Conservation (phyloP, 2,797 vertebrate genomes). For the Oreochromis mossambicus region DNA sequence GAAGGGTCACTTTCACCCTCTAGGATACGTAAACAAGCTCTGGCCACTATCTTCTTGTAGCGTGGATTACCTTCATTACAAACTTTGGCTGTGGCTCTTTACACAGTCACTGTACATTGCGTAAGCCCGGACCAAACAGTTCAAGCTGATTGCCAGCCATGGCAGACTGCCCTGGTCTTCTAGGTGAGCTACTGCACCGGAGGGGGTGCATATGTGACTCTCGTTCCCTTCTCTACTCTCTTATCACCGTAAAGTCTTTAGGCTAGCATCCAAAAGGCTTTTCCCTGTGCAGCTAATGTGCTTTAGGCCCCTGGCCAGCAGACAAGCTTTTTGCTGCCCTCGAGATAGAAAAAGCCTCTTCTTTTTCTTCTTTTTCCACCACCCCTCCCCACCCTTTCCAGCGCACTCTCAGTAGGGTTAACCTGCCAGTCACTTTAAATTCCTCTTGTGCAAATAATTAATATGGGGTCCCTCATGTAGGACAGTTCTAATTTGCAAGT, state of each 20-base stretch:
- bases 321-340: slow-evolving; percentile 70
- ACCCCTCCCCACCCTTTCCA: slow-evolving; percentile 7
- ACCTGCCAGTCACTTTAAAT: slow-evolving; percentile 78
- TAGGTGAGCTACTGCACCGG: slow-evolving; percentile 55
- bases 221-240: slow-evolving; percentile 51
- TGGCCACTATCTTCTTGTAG: slow-evolving; percentile 24
- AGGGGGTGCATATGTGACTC: slow-evolving; percentile 49
- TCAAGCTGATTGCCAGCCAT: slow-evolving; percentile 44
- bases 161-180: slow-evolving; percentile 41
- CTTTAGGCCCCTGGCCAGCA: slow-evolving; percentile 74
- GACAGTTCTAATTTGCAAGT: slow-evolving; percentile 81
- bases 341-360: slow-evolving; percentile 66
- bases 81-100: slow-evolving; percentile 30
- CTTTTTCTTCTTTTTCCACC: slow-evolving; percentile 42
- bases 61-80: slow-evolving; percentile 49
- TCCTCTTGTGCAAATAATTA: slow-evolving; percentile 81
- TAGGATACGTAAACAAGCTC: slow-evolving; percentile 33
- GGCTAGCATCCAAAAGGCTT: slow-evolving; percentile 72
- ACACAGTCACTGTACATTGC: slow-evolving; percentile 29
- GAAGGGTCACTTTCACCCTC: slow-evolving; percentile 40
- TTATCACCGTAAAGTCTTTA: slow-evolving; percentile 74
- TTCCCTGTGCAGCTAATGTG: slow-evolving; percentile 75
- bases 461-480: slow-evolving; percentile 71
- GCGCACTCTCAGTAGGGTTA: slow-evolving; percentile 58
- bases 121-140: slow-evolving; percentile 48